Evolutionary conservation across 1,140 invertebrate genomes (phyloP).

Genomic region (Arctopsyche grandis): DNA sequence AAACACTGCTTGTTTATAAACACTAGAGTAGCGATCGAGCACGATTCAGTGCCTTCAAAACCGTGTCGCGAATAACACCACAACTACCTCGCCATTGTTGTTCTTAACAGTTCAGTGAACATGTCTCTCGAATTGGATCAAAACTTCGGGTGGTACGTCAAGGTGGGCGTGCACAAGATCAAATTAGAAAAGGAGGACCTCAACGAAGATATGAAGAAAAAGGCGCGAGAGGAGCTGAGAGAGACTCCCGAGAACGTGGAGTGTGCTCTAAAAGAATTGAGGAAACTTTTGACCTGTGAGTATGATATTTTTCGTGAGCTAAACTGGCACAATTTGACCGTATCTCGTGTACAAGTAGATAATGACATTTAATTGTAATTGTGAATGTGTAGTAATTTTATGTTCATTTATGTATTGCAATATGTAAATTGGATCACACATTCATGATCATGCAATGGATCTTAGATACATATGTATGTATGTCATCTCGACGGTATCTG

Average conservation of each 20-base stretch:
- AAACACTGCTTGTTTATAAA: constrained; percentile 17
- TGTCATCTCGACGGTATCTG: too few relatives aligned
- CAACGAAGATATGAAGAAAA: constrained; percentile 63
- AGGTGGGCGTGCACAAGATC: constrained; percentile 64
- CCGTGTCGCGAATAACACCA: background rate
- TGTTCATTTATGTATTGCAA: too few relatives aligned
- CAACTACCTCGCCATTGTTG: background rate
- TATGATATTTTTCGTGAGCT: background rate
- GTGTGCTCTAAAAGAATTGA: constrained; percentile 69
- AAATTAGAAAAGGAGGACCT: constrained; percentile 65
- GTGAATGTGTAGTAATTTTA: too few relatives aligned
- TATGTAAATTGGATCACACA: too few relatives aligned
- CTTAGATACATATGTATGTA: too few relatives aligned
- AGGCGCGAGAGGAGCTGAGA: constrained; percentile 73
- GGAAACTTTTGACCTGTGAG: constrained; percentile 69
- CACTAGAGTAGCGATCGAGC: background rate
- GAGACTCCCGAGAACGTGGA: constrained; percentile 74
- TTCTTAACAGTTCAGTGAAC: background rate
- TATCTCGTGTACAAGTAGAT: too few relatives aligned
- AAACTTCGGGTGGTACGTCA: constrained; percentile 65
- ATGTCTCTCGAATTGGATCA: constrained; percentile 60
- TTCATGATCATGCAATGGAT: too few relatives aligned
- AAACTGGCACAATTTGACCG: too few relatives aligned
- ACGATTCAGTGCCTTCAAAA: background rate
- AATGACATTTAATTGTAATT: too few relatives aligned